These are phyloP conservation scores for Furnarius figulus DNA, from an alignment of 2,113 vertebrate genomes.

Conservation along the genomic window DNA sequence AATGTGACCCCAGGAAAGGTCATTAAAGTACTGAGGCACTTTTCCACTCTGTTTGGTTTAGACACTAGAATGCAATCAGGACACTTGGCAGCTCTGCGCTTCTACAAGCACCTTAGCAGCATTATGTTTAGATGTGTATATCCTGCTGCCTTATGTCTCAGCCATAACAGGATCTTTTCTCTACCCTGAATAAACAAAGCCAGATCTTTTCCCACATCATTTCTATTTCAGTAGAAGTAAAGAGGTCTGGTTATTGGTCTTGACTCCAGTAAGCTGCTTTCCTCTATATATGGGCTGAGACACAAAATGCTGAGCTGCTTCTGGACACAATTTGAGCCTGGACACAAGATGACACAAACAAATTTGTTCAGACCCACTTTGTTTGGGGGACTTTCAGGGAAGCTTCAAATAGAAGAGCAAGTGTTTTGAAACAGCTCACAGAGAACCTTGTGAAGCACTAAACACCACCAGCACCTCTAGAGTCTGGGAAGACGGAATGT, in stretches of 20 bases:
- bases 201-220: constrained; percentile 21
- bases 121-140: background rate
- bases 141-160: constrained; percentile 30
- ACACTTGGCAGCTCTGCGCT: background rate
- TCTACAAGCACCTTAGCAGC: constrained; percentile 4
- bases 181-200: constrained; percentile 34
- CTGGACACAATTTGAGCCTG: background rate
- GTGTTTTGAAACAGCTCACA: background rate
- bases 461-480: accelerated
- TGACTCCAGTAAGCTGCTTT: background rate
- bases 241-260: background rate
- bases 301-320: background rate
- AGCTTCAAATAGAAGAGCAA: background rate
- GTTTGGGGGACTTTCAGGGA: background rate
- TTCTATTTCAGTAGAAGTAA: constrained; percentile 27
- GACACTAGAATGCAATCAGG: background rate
- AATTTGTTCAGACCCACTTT: background rate
- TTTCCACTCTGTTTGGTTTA: constrained; percentile 33
- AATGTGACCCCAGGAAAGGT: background rate
- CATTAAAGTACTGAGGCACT: background rate
- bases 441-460: background rate
- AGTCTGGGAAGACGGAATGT: background rate
- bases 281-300: background rate
- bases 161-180: constrained; percentile 18
- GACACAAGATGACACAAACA: background rate